Base-by-base conservation (phyloP, 1,140 invertebrate species). In the Scaptomyza hsui region DNA sequence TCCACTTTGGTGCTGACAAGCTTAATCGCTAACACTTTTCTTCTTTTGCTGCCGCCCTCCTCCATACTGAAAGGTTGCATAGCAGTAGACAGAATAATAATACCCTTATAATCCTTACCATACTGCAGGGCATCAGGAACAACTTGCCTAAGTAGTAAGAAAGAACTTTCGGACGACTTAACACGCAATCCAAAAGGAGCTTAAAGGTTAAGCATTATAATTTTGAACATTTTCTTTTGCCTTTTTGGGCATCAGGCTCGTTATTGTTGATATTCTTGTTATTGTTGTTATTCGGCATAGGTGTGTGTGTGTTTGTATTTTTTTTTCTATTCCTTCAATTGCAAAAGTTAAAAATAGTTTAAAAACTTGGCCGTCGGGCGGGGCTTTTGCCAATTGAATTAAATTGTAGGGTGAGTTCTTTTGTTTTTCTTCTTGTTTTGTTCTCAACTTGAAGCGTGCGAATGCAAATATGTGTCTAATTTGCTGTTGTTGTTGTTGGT, bases 191-290 rank as follows among this genome's bases (percentile, higher is more conserved):
- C 77, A 53, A 69, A 72, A 72, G 74, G 65, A 65, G 70, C 81
- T 86, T 88, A 81, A 88, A 88, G 81, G 82, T 81, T 88, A 75
- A 88, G 81, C 81, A 86, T 88, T 88, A 86, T 88, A 88, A 86
- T 88, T 85, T 86, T 65, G 81, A 67, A 72, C 68, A 86, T 77
- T 73, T 86, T 86, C 74, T 63, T 57, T 57, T 49, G 26, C 37
- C 26, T 41, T 44, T 18, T 42, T 16, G 9, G 47, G 24, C 12
- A 44, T 39, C 19, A 29, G 26, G 26, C 7, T 42, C 5, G 12
- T 52, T 19, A 7, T 42, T 65, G 15, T 15, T 39, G n/a, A 15
- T 42, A 21, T 57, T 41, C 29, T 53, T 59, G 45, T 39, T 49
- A 10, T 37, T 52, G 16, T 37, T 68, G 13, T 10, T 55, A 57